Percentiles rank a stretch among this genome's conserved stretches.
These are phyloP conservation scores for Brachionus rotundiformis DNA, from an alignment of 1,140 invertebrate species.

Conservation along the genomic window DNA sequence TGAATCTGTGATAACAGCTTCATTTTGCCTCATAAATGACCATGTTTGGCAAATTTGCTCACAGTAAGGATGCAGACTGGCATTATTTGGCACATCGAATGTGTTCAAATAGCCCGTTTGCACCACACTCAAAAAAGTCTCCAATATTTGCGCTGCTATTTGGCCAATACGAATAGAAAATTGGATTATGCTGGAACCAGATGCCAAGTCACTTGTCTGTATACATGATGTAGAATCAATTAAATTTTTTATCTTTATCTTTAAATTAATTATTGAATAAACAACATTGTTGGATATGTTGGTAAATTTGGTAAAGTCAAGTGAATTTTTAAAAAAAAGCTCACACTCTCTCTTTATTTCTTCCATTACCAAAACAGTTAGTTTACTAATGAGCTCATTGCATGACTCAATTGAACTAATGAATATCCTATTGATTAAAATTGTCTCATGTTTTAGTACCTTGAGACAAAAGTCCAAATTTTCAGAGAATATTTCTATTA, in stretches of 20 bases:
- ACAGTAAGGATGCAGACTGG: background rate
- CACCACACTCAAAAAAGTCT: background rate
- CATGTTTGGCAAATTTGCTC: constrained; percentile 36
- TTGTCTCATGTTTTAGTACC: constrained; percentile 22
- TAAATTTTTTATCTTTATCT: constrained; percentile 27
- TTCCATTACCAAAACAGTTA: constrained; percentile 24
- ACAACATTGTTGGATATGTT: constrained; percentile 33
- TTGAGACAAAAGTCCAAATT: constrained; percentile 50
- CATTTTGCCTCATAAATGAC: background rate
- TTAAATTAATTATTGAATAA: constrained; percentile 15
- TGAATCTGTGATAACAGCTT: background rate
- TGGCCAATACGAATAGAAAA: constrained; percentile 34
- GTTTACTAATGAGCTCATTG: constrained; percentile 14
- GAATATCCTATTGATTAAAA: constrained; percentile 26
- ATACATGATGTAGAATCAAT: background rate
- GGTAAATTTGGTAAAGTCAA: constrained; percentile 28
- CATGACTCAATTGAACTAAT: background rate
- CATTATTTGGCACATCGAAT: background rate
- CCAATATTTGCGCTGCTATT: constrained; percentile 23
- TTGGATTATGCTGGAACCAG: background rate
- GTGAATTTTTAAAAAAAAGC: constrained; percentile 22
- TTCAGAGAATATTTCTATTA: constrained; percentile 19
- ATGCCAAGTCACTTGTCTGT: constrained; percentile 25
- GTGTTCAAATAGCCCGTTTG: constrained; percentile 25
- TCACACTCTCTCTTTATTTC: constrained; percentile 34